These are phyloP conservation scores for Aegotheles bennettii DNA, from an alignment of 2,113 vertebrate species.

Conservation along the genomic window DNA sequence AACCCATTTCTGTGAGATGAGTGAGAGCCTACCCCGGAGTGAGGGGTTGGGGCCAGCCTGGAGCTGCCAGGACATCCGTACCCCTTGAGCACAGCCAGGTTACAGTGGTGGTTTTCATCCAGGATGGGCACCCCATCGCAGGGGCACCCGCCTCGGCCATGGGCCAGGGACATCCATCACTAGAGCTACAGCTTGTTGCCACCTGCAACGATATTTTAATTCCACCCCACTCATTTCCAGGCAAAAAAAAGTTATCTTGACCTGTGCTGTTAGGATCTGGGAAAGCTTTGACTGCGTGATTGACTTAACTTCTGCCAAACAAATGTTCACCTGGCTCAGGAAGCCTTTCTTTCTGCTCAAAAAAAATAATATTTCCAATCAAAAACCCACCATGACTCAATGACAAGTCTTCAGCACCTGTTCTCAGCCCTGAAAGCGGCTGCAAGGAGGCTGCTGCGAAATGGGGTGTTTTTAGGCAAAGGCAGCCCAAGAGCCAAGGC, in stretches of 20 bases:
- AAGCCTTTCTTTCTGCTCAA: neutral
- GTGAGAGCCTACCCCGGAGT: accelerated
- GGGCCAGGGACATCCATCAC: neutral
- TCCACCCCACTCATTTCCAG: neutral
- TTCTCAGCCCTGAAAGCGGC: accelerated
- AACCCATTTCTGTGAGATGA: neutral
- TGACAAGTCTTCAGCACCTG: neutral
- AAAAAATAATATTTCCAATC: neutral
- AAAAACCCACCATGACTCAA: neutral
- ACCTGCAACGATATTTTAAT: neutral
- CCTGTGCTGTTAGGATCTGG: accelerated
- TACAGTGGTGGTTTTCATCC: accelerated
- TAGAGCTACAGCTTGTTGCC: neutral
- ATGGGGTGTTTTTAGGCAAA: neutral
- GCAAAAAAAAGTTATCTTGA: neutral
- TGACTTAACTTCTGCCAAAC: neutral
- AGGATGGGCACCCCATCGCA: neutral
- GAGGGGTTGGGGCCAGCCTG: neutral
- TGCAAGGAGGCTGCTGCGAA: neutral
- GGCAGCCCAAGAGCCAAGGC: neutral
- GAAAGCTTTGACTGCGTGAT: neutral
- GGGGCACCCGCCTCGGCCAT: neutral
- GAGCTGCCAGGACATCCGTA: accelerated
- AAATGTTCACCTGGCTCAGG: neutral
- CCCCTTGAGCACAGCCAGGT: neutral